A percentile compares a stretch with the other conserved stretches of the same genome.
phyloP scores from a whole-genome alignment of 1,140 invertebrate species.

The Phenacoccus solenopsis region DNA sequence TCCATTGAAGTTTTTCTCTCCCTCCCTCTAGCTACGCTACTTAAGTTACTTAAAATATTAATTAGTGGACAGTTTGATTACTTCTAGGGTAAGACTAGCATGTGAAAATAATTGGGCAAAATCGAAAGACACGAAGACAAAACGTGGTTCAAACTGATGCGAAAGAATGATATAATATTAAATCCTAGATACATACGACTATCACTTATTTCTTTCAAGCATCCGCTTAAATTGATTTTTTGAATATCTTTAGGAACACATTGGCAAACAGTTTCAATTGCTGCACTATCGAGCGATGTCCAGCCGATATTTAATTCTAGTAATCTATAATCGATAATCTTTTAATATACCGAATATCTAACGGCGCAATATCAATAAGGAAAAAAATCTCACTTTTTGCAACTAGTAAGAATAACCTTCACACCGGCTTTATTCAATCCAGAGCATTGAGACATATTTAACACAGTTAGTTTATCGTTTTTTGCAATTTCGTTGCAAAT shows the following conservation, averaged over 20 bases:
- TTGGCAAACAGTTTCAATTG: conserved; percentile 46
- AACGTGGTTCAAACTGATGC: too few species aligned
- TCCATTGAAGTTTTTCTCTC: too few species aligned
- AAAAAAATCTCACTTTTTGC: conserved; percentile 39
- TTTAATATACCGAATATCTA: conserved; percentile 21
- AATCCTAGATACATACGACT: conserved; percentile 44
- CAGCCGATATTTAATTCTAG: conserved; percentile 66
- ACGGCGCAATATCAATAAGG: conserved; percentile 16
- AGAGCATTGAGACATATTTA: conserved; percentile 61
- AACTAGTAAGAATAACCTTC: conserved; percentile 44
- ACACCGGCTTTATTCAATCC: conserved; percentile 49
- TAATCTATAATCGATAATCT: conserved; percentile 47
- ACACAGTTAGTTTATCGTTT: conserved; percentile 50
- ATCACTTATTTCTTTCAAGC: conserved; percentile 57
- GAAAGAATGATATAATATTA: conserved; percentile 21
- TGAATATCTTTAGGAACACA: conserved; percentile 48
- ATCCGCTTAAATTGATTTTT: conserved; percentile 68
- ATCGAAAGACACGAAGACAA: conserved; percentile 6
- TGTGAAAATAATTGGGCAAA: not conserved
- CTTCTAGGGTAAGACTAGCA: too few species aligned
- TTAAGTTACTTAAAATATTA: too few species aligned
- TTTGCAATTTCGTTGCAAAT: conserved; percentile 50
- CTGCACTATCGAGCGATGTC: conserved; percentile 50
- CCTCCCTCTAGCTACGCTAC: too few species aligned
- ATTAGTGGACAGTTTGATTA: too few species aligned